Evolutionary conservation across 1,140 invertebrate species (phyloP), one percentile per base, ranked within the genome.

Genomic region (Caenorhabditis inopinata): DNA sequence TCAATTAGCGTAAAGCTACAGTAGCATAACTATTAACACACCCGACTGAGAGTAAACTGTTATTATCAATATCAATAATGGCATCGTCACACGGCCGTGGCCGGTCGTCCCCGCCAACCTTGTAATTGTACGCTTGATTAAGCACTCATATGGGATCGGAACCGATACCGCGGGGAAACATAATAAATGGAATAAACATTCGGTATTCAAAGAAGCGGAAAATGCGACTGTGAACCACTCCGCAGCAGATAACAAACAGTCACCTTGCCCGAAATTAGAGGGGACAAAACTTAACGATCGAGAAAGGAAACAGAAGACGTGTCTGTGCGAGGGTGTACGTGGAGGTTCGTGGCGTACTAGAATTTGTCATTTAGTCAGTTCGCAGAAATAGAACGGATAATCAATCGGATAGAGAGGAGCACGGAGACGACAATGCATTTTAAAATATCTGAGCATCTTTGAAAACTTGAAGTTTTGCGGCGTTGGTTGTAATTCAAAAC

Each of bases 341-440:
- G 25, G 18, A 25, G n/a, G n/a, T 68, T 68, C 58, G 58, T 68
- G 58, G 58, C 58, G 32, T 12, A 68, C 58, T 68, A 68, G 58
- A 68, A 68, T 68, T 68, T 68, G 58, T 68, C 58, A 68, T n/a
- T n/a, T n/a, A n/a, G n/a, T 21, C n/a, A 21, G 58, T 2, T 18
- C 1, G 0, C 29, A 18, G 2, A 21, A 68, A 58, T 7, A 32
- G 16, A 16, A 32, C 14, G 29, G 32, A 38, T 68, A 68, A 68
- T 68, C 58, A 68, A 68, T 68, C 58, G 25, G 58, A 5, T 11
- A 4, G 25, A 5, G 14, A 42, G 6, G 14, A 42, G n/a, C 27
- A 25, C 49, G 35, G 29, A 32, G 53, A 58, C 53, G 35, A 58
- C 58, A 38, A 68, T 68, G 58, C 58, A 68, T 68, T 68, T 68